Conservation (phyloP, 2,888 invertebrate genomes). For the Pelosia muscerda region DNA sequence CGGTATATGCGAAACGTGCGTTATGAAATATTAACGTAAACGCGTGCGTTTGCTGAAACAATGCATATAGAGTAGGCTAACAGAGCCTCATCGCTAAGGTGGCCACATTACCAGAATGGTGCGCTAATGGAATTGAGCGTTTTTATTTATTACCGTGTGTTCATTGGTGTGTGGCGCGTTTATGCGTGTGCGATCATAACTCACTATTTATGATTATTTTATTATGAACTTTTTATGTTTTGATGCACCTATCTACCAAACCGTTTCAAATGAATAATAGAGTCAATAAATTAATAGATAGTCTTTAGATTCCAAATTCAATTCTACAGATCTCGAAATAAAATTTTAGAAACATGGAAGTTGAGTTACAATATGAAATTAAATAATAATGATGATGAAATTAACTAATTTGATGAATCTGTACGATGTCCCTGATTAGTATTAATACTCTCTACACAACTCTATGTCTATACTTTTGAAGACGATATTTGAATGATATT, state of each 20-base stretch:
- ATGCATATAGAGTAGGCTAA: constrained; percentile 56
- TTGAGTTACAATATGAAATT: neutral
- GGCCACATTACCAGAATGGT: constrained; percentile 73
- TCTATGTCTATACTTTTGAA: no score
- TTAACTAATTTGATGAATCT: no score
- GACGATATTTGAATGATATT: neutral
- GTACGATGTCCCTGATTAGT: no score
- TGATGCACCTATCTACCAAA: neutral
- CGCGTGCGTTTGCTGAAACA: constrained; percentile 70
- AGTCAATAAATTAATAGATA: neutral
- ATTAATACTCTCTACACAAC: no score
- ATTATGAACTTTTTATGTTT: constrained; percentile 56
- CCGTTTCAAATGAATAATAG: neutral
- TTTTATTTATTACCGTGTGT: constrained; percentile 72
- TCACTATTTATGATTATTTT: constrained; percentile 59
- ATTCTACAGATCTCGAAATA: neutral
- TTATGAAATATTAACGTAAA: constrained; percentile 77
- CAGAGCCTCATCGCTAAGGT: constrained; percentile 62
- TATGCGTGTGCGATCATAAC: constrained; percentile 57
- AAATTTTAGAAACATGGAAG: neutral
- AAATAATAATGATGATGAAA: neutral
- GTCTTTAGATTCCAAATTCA: neutral
- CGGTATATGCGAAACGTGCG: constrained; percentile 69
- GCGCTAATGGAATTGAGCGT: constrained; percentile 72
- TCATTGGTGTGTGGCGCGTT: constrained; percentile 62